Base-by-base conservation (phyloP, 30 jellyfish, hydroid and myxozoan genomes). In the Cassiopea xamachana region DNA sequence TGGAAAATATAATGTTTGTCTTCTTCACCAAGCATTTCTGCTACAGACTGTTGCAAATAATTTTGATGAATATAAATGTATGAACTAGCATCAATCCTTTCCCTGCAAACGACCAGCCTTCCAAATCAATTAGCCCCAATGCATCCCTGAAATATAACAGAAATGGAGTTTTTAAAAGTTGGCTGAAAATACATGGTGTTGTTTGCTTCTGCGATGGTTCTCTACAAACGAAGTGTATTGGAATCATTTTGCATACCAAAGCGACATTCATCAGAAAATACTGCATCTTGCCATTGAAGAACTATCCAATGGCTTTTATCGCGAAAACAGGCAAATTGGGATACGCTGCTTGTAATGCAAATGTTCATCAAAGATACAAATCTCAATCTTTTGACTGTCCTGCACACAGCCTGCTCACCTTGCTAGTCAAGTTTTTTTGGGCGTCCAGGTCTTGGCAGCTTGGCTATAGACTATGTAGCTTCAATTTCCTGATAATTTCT, bases 61-160 rank as follows among this genome's bases (percentile, higher is more conserved):
- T 61, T 60, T 61, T 61, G 80, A 17, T 51, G 73, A 44, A 81
- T 13, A 15, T 48, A 12, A 13, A 81, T 44, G 84, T 81, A 79
- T 46, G 61, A 9, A 19, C 18, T 39, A 61, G 80, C 81, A 45
- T 68, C 67, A 5, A 81, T 43, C 17, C 68, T 18, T 3, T 48
- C 84, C 1, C 60, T 47, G 84, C 90, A 81, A 14, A 81, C 39
- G 15, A 43, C 80, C 62, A 81, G 46, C 46, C 7, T 12, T 10
- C 90, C 90, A 2, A 59, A 86, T 17, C 90, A 86, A 60, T 61
- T 61, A 62, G 80, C 58, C 80, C 89, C 89, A 80, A 80, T 50
- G 89, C 89, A 80, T 9, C 79, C 76, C 79, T 79, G 47, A 45
- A 77, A 16, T 79, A 77, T 77, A 13, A 77, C 86, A 47, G 7